phyloP scores from a whole-genome alignment of 2,888 invertebrate genomes.

The Galerucella nymphaeae region DNA sequence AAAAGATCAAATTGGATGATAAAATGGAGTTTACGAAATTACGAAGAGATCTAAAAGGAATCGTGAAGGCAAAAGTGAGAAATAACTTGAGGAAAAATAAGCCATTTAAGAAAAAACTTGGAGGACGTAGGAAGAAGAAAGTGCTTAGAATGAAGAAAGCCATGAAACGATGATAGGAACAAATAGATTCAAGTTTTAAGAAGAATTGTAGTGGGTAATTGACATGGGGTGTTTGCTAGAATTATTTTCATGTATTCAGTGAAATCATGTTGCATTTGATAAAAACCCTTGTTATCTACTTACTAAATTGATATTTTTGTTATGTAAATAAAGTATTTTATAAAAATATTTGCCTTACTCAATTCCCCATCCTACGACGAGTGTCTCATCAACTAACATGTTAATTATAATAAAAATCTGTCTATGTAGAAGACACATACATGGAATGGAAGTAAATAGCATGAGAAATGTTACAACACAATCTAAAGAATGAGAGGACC shows the following conservation, averaged over 20 bases:
- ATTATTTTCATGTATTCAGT: background rate
- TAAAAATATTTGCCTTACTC: background rate
- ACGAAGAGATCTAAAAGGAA: conserved; percentile 73
- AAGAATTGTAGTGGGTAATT: background rate
- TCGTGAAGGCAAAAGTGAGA: conserved; percentile 66
- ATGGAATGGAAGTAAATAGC: no score
- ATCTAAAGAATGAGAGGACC: no score
- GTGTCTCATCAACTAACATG: no score
- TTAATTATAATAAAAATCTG: no score
- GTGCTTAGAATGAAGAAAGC: conserved; percentile 58
- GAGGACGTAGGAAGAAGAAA: conserved; percentile 57
- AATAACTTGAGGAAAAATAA: conserved; percentile 58
- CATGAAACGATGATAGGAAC: conserved; percentile 53
- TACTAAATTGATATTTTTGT: background rate
- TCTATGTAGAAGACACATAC: no score
- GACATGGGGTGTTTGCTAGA: background rate
- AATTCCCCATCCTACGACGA: no score
- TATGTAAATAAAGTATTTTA: conserved; percentile 3
- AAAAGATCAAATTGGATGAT: conserved; percentile 61
- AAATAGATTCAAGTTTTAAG: background rate
- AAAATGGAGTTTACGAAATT: conserved; percentile 66
- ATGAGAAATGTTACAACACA: no score
- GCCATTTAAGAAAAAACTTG: conserved; percentile 61
- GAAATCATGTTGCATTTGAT: no score
- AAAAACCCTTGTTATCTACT: background rate